These are phyloP conservation scores for Agriopis leucophaearia DNA, from an alignment of 2,888 invertebrate species.

Conservation along the genomic window DNA sequence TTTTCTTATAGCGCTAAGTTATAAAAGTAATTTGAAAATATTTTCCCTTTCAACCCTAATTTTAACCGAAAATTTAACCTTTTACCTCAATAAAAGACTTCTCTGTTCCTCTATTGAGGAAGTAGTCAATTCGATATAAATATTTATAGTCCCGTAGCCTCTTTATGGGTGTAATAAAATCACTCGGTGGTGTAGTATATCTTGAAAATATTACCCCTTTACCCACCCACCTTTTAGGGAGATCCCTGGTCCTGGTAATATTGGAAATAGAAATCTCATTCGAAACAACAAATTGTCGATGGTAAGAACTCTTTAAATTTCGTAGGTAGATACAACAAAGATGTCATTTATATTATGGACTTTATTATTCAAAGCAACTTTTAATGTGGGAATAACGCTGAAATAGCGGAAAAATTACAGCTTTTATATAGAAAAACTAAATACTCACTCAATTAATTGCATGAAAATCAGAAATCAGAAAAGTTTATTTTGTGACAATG, in stretches of 20 bases:
- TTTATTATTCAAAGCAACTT: no score
- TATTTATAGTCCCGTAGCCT: constrained; percentile 61
- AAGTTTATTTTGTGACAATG: no score
- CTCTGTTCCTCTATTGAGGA: constrained; percentile 47
- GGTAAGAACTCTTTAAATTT: no score
- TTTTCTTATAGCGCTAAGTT: background rate
- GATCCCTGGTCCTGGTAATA: constrained; percentile 8
- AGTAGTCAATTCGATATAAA: constrained; percentile 64
- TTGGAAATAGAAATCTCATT: background rate
- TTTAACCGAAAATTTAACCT: constrained; percentile 24
- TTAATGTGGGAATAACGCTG: no score
- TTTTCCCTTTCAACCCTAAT: background rate
- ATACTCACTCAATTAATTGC: no score
- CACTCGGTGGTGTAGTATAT: constrained; percentile 59
- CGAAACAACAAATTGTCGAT: no score
- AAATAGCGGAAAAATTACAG: no score
- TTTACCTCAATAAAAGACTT: constrained; percentile 28
- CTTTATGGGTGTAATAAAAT: constrained; percentile 68
- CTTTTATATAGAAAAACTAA: no score
- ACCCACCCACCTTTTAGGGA: constrained; percentile 32
- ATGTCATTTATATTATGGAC: no score
- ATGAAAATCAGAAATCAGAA: no score
- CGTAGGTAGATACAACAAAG: no score
- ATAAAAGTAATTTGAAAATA: background rate
- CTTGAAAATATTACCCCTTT: constrained; percentile 52